Evolutionary conservation across 2,888 invertebrate species (phyloP), one percentile per base, ranked within the genome.

Genomic region (Apamea anceps): DNA sequence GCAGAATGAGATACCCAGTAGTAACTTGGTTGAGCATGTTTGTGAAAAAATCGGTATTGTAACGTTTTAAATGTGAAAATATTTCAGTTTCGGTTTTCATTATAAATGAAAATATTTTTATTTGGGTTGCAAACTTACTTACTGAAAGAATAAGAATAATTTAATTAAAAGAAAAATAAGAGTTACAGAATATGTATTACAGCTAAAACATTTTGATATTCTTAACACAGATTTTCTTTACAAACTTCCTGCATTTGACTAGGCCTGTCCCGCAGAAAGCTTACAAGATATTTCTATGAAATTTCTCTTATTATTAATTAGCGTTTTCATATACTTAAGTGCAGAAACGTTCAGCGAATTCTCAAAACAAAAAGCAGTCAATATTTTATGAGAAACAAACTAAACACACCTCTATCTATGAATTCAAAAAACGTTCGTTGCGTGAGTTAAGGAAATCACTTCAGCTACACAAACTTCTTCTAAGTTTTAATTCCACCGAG

Each of bases 401-500:
- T 45, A 75, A 75, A 68, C 71, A 25, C 48, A 71, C 32, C 42
- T 51, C 60, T 32, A 72, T 62, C 42, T 42, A 75, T 68, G 72
- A 72, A 65, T 68, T 79, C 3, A 18, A 72, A 76, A 79, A 71
- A 78, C 65, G 76, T 84, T 81, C 78, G 70, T 87, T 83, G 84
- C 80, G 80, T 87, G 82, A 82, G 82, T 82, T 77, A 79, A 89
- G 86, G 85, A 92, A 92, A 91, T 92, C 90, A 90, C 92, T 91
- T 91, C 88, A 91, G 91, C 92, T 90, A 91, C 91, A 93, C 90
- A 91, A 92, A 91, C 90, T 92, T 88, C 85, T 72, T 84, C 82
- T 87, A 93, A 94, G 92, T 94, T 94, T 93, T 92, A 93, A 93
- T 92, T 92, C 92, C 92, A 88, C 91, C 87, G 92, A 93, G 93